Evolutionary conservation across 1,140 invertebrate species (phyloP).

Genomic region (Lasioglossum baleicum): DNA sequence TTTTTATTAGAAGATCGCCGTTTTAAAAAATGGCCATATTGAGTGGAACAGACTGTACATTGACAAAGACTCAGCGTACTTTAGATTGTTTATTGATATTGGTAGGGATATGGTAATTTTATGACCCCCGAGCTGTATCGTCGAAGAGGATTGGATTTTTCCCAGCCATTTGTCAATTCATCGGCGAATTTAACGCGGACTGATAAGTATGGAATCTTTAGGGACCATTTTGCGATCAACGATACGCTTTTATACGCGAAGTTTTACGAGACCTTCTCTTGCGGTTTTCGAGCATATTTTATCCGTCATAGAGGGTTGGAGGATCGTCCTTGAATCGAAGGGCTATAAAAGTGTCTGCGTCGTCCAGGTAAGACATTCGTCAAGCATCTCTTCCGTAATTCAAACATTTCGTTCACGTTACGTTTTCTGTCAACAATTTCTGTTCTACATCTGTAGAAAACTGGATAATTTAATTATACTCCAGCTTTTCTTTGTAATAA

Average conservation of each 20-base stretch:
- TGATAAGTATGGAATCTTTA: constrained; percentile 14
- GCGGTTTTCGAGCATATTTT: not conserved
- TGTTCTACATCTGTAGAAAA: not conserved
- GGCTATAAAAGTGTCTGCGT: constrained; percentile 1
- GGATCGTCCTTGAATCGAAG: constrained; percentile 1
- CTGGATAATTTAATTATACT: too few relatives aligned
- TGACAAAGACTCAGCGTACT: too few relatives aligned
- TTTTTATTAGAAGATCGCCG: too few relatives aligned
- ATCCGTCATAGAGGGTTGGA: constrained; percentile 42
- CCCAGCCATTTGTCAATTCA: not conserved
- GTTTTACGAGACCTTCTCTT: not conserved
- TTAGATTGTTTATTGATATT: not conserved
- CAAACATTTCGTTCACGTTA: too few relatives aligned
- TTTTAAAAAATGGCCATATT: too few relatives aligned
- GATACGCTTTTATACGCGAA: not conserved
- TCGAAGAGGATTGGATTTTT: not conserved
- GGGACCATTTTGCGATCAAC: constrained; percentile 35
- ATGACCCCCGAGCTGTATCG: not conserved
- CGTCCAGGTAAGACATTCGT: constrained; percentile 26
- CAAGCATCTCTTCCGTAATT: not conserved
- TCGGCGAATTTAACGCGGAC: not conserved
- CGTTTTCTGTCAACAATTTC: not conserved
- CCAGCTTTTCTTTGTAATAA: too few relatives aligned
- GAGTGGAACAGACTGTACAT: too few relatives aligned
- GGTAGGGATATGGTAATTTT: not conserved